Evolutionary conservation across 2,797 vertebrate species (phyloP).

Genomic region (Sebastes umbrosus): DNA sequence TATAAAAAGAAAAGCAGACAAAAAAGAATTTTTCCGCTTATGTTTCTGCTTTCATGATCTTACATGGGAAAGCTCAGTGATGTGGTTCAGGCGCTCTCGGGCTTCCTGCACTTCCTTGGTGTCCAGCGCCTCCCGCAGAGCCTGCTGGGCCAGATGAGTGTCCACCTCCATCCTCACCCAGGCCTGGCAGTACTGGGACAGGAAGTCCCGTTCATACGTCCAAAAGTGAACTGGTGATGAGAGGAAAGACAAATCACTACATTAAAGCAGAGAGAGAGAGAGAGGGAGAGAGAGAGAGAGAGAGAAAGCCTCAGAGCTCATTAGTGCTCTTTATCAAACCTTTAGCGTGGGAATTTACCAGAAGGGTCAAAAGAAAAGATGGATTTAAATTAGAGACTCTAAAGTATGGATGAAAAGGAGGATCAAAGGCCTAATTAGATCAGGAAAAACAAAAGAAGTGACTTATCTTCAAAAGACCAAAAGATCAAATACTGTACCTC

Average conservation of each 20-base stretch:
- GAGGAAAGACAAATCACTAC: constrained; percentile 15
- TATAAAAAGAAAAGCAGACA: not conserved
- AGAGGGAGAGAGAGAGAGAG: not conserved
- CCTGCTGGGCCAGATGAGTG: constrained; percentile 82
- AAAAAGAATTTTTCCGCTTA: too few species aligned
- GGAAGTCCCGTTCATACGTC: constrained; percentile 79
- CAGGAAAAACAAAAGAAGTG: constrained; percentile 1
- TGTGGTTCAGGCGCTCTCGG: constrained; percentile 70
- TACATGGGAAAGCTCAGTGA: constrained; percentile 76
- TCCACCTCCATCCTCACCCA: constrained; percentile 84
- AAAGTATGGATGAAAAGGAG: not conserved
- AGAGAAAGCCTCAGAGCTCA: not conserved
- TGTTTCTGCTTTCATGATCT: not conserved
- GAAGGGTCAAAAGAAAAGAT: not conserved
- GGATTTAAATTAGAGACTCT: constrained; percentile 18
- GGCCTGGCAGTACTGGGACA: constrained; percentile 81
- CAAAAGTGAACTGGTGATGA: constrained; percentile 80
- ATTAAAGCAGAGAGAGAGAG: not conserved
- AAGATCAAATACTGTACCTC: not conserved
- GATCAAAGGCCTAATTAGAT: constrained; percentile 25
- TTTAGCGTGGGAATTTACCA: not conserved
- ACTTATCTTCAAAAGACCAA: not conserved
- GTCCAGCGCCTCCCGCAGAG: constrained; percentile 81
- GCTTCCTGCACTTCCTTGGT: constrained; percentile 80
- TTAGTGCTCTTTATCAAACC: not conserved